Evolutionary conservation across 2,113 vertebrate genomes (phyloP).

Genomic region (Dipodomys merriami): DNA sequence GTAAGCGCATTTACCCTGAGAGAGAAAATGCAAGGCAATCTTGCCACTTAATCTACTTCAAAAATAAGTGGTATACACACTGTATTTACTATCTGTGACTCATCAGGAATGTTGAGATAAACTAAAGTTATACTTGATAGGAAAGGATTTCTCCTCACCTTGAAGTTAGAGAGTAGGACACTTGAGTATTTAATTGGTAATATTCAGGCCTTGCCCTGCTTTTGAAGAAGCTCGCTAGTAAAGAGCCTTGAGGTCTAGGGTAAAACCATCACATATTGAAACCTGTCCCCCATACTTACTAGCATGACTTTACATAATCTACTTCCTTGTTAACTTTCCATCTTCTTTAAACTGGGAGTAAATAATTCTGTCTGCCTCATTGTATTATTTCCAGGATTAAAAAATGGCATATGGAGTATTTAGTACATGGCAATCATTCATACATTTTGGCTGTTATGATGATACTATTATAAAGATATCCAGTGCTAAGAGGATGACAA

Average conservation of each 20-base stretch:
- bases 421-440: not conserved
- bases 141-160: not conserved
- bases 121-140: not conserved
- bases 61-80: not conserved
- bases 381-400: slow-evolving; percentile 22
- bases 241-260: not conserved
- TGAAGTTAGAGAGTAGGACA: not conserved
- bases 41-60: slow-evolving; percentile 38
- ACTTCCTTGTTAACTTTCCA: not conserved
- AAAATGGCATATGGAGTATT: not conserved
- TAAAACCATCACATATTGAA: not conserved
- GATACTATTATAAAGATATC: not conserved
- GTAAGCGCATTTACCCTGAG: not conserved
- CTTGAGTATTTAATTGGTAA: not conserved
- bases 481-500: slow-evolving; percentile 13
- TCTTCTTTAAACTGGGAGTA: not conserved
- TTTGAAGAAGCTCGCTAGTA: slow-evolving; percentile 38
- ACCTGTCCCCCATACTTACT: not conserved
- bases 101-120: not conserved
- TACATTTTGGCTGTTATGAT: not conserved
- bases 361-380: slow-evolving; percentile 1
- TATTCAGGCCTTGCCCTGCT: not conserved
- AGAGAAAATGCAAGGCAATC: slow-evolving; percentile 24
- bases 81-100: not conserved
- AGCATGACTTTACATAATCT: not conserved